phyloP scores from a whole-genome alignment of 2,888 invertebrate genomes.

The Phania funesta region DNA sequence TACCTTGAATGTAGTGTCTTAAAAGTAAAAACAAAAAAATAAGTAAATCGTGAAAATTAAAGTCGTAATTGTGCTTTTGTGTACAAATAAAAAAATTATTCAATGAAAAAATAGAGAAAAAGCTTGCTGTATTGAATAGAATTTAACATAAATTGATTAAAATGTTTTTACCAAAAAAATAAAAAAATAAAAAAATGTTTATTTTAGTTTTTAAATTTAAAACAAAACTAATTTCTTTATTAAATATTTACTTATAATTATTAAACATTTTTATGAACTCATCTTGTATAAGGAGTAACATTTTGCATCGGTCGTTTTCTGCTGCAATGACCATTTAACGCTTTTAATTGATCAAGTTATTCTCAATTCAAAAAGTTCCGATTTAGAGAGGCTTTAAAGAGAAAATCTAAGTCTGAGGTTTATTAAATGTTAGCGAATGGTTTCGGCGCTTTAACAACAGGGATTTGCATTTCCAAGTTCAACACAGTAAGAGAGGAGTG shows the following conservation, averaged over 20 bases:
- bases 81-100: conserved; percentile 49
- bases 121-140: conserved; percentile 66
- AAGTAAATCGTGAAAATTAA: conserved; percentile 12
- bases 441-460: too few relatives aligned
- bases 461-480: too few relatives aligned
- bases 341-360: too few relatives aligned
- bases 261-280: neutral
- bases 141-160: conserved; percentile 38
- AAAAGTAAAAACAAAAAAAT: conserved; percentile 27
- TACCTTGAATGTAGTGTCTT: conserved; percentile 68
- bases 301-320: too few relatives aligned
- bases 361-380: too few relatives aligned
- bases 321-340: too few relatives aligned
- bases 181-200: neutral
- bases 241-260: too few relatives aligned
- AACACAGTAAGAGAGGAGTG: too few relatives aligned
- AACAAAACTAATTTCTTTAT: neutral
- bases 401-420: too few relatives aligned
- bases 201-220: neutral
- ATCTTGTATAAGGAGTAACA: conserved; percentile 1
- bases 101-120: conserved; percentile 31
- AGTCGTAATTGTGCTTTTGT: conserved; percentile 59
- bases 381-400: too few relatives aligned
- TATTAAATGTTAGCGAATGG: too few relatives aligned
- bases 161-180: conserved; percentile 43